A percentile compares a stretch with the other conserved stretches of the same genome.
Conservation (phyloP, 2,113 vertebrate genomes). For the Stigmatopora argus region DNA sequence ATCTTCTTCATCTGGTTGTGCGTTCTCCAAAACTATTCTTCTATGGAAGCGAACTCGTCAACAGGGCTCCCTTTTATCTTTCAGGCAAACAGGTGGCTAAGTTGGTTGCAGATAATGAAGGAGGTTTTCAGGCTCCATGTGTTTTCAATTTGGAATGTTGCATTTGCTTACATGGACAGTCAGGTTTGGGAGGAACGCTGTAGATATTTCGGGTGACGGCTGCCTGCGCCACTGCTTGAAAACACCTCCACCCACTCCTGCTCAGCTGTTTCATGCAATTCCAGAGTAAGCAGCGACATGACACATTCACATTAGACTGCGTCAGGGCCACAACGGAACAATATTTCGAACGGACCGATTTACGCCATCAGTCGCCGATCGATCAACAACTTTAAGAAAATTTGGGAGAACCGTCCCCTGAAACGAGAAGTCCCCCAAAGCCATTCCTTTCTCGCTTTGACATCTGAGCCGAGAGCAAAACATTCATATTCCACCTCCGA, state of each 20-base stretch:
- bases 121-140: slow-evolving; percentile 41
- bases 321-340: background rate
- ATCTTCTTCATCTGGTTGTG: slow-evolving; percentile 20
- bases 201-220: slow-evolving; percentile 66
- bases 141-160: slow-evolving; percentile 62
- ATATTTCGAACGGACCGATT: background rate
- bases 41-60: slow-evolving; percentile 35
- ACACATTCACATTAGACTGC: slow-evolving; percentile 40
- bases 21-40: slow-evolving; percentile 26
- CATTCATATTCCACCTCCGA: slow-evolving; percentile 8
- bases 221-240: slow-evolving; percentile 38
- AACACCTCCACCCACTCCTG: slow-evolving; percentile 60
- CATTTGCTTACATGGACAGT: slow-evolving; percentile 60
- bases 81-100: slow-evolving; percentile 64
- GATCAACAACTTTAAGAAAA: background rate
- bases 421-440: slow-evolving; percentile 4
- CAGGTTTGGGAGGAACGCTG: slow-evolving; percentile 60
- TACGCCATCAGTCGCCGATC: background rate
- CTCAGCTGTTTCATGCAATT: slow-evolving; percentile 73
- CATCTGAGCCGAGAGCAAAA: slow-evolving; percentile 6
- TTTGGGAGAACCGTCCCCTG: slow-evolving; percentile 8
- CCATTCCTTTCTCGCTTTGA: background rate
- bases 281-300: slow-evolving; percentile 53
- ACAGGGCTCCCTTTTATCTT: slow-evolving; percentile 47
- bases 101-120: slow-evolving; percentile 51